Conservation (phyloP, 2,888 invertebrate genomes). For the Philereme transversata region DNA sequence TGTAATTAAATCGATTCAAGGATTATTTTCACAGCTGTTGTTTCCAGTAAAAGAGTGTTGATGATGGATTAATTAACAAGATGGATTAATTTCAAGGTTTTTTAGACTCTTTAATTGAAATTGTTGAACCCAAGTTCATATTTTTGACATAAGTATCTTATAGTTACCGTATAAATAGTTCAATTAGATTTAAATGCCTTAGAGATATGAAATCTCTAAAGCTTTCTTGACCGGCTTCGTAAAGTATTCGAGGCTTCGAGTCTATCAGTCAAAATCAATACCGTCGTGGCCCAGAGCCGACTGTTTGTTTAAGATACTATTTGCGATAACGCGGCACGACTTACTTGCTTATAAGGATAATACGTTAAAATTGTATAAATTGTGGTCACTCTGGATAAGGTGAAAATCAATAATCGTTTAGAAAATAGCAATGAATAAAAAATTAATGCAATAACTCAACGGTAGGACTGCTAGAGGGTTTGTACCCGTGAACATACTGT, state of each 20-base stretch:
- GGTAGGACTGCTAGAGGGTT: too few species aligned
- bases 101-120: too few species aligned
- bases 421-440: constrained; percentile 3
- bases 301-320: constrained; percentile 66
- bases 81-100: too few species aligned
- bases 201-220: constrained; percentile 23
- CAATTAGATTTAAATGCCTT: constrained; percentile 6
- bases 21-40: constrained; percentile 50
- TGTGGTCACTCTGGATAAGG: constrained; percentile 21
- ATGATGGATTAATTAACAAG: too few species aligned
- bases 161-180: constrained; percentile 1
- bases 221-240: constrained; percentile 30
- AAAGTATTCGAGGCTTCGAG: constrained; percentile 39
- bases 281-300: constrained; percentile 49
- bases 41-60: not conserved
- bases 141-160: too few species aligned
- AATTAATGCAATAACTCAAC: not conserved
- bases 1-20: constrained; percentile 56
- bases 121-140: too few species aligned
- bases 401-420: constrained; percentile 20
- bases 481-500: too few species aligned
- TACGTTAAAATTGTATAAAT: constrained; percentile 28
- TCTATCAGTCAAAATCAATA: constrained; percentile 75
- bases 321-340: constrained; percentile 52
- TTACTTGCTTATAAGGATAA: constrained; percentile 35